Base-by-base conservation (phyloP, 2,888 invertebrate genomes). In the Galeopsomyia nigrocyanea region DNA sequence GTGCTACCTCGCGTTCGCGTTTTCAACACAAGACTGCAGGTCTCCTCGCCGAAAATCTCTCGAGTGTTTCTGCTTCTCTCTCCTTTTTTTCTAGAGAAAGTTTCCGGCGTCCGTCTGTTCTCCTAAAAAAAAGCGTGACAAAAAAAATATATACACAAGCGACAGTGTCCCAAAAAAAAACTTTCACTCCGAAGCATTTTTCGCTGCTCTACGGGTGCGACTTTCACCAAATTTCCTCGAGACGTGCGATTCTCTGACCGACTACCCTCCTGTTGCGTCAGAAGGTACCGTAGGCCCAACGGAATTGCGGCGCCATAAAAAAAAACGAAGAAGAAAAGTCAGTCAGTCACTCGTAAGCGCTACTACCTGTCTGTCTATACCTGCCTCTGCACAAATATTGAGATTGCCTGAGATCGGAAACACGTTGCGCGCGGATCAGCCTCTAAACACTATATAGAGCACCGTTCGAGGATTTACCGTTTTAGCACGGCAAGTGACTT, bases 351-450 rank as follows among this genome's bases (percentile, higher is more conserved):
- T 26, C 26, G 26, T 5, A n/a, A n/a, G 26, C 26, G 39, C 39
- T 7, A 7, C 39, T 39, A 39, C 39, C 39, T 13, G 39, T 13
- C 39, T 10, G 55, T 31, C 14, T 61, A 60, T 68, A 70, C 69
- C 75, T 72, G 68, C 26, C 26, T 1, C n/a, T 13, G 7, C 13
- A 56, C 70, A 75, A 75, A 72, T 75, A 75, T 75, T 72, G 72
- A 72, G 65, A 75, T 68, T 69, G 66, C 26, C 66, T 51, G 57
- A 56, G 64, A 75, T 72, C 66, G 50, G 46, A 72, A 67, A 75
- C 69, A 69, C 68, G 63, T 72, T 75, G 26, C 65, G 53, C n/a
- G 46, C 21, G 19, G 58, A 46, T 62, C 53, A 56, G 19, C 49
- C 53, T n/a, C 6, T 9, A n/a, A n/a, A n/a, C n/a, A n/a, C n/a